These are phyloP conservation scores for Oreochromis spilurus DNA, from an alignment of 2,113 vertebrate species.

Conservation along the genomic window DNA sequence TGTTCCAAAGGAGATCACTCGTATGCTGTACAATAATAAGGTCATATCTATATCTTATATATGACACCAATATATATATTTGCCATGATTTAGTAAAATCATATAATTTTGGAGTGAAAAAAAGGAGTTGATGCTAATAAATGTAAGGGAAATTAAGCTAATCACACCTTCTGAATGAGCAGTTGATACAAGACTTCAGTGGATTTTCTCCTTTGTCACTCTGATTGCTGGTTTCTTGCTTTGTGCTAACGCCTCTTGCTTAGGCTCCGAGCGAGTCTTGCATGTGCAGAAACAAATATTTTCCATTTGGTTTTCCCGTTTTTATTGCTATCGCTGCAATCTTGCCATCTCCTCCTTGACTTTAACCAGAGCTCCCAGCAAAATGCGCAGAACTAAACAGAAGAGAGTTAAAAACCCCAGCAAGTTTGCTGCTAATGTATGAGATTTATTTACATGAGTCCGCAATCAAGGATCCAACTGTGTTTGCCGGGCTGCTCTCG, in stretches of 20 bases:
- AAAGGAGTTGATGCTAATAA: neutral
- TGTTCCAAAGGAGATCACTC: neutral
- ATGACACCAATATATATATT: neutral
- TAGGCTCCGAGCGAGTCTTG: neutral
- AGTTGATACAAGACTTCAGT: neutral
- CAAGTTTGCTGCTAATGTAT: conserved; percentile 3
- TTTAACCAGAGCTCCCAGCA: conserved; percentile 18
- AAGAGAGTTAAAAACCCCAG: neutral
- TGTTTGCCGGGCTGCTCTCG: conserved; percentile 31
- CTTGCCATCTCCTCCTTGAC: neutral
- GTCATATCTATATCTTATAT: neutral
- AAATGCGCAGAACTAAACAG: neutral
- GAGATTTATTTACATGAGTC: conserved; percentile 58
- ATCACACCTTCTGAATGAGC: neutral
- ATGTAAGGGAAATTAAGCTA: neutral
- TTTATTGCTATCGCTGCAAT: neutral
- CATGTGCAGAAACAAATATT: neutral
- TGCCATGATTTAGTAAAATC: neutral
- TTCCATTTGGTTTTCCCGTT: neutral
- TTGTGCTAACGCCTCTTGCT: neutral
- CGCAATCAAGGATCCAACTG: conserved; percentile 40
- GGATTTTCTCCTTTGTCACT: neutral
- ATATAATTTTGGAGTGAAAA: neutral
- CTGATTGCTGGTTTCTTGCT: neutral
- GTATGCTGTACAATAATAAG: neutral